These are phyloP conservation scores for Drosophila paranaensis DNA, from an alignment of 2,888 invertebrate genomes.

Conservation along the genomic window DNA sequence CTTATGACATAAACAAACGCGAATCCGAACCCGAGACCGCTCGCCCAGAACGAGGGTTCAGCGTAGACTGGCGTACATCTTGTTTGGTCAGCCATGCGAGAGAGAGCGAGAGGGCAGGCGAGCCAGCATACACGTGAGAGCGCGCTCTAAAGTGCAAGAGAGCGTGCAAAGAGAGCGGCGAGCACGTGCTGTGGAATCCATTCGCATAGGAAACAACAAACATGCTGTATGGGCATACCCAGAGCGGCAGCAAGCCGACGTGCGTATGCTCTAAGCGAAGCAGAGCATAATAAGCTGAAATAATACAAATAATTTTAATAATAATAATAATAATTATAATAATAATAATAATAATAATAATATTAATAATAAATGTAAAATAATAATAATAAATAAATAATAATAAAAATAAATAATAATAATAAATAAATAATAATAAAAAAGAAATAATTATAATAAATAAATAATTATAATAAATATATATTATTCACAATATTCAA, in stretches of 20 bases:
- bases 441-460: not conserved
- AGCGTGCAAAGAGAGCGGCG: constrained; percentile 6
- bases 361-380: too few species aligned
- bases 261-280: constrained; percentile 5
- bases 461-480: not conserved
- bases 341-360: not conserved
- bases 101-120: constrained; percentile 22
- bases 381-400: not conserved
- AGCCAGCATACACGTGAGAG: constrained; percentile 1
- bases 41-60: constrained; percentile 63
- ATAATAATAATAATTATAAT: too few species aligned
- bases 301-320: not conserved
- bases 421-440: not conserved
- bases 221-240: not conserved
- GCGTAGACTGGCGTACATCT: constrained; percentile 54
- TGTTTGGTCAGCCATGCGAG: constrained; percentile 35
- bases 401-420: too few species aligned
- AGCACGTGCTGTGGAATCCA: constrained; percentile 45
- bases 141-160: not conserved
- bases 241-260: constrained; percentile 1
- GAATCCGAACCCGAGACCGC: constrained; percentile 55
- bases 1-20: constrained; percentile 30
- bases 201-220: constrained; percentile 19
- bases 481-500: not conserved
- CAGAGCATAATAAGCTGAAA: not conserved